A percentile compares a stretch with the other conserved stretches of the same genome.
Evolutionary conservation across 2,888 invertebrate genomes (phyloP).

Genomic region (Stenurella melanura): DNA sequence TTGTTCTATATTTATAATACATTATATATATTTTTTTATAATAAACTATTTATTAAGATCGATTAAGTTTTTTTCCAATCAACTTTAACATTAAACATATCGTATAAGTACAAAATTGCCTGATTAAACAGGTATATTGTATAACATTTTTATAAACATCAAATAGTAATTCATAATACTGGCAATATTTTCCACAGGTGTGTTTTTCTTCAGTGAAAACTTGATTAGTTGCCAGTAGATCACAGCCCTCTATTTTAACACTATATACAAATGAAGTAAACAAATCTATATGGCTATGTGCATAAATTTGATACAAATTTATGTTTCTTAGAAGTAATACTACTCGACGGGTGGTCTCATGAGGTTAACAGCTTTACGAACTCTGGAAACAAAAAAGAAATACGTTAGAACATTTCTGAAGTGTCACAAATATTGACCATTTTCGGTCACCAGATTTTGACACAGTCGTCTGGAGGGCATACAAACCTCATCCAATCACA

Average conservation of each 20-base stretch:
- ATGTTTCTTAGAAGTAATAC: slow-evolving; percentile 14
- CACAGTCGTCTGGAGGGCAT: too few relatives aligned
- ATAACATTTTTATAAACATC: not conserved
- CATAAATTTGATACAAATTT: slow-evolving; percentile 42
- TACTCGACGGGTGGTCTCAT: slow-evolving; percentile 25
- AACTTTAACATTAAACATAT: slow-evolving; percentile 9
- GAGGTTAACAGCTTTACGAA: slow-evolving; percentile 55
- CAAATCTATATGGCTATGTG: slow-evolving; percentile 5
- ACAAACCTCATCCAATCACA: too few relatives aligned
- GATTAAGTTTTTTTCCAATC: not conserved
- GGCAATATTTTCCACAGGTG: slow-evolving; percentile 15
- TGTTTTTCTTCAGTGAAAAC: slow-evolving; percentile 15
- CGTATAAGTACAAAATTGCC: slow-evolving; percentile 5
- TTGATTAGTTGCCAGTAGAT: slow-evolving; percentile 28
- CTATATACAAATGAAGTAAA: slow-evolving; percentile 27
- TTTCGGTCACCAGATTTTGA: too few relatives aligned
- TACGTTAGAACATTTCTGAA: not conserved
- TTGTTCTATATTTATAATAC: not conserved
- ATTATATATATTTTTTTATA: slow-evolving; percentile 4
- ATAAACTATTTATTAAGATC: slow-evolving; percentile 21
- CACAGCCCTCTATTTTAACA: slow-evolving; percentile 35
- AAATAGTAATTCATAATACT: slow-evolving; percentile 5
- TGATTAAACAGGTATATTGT: not conserved
- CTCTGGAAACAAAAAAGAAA: slow-evolving; percentile 51
- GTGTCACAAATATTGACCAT: too few relatives aligned